Conservation (phyloP, 2,113 vertebrate species). For the Dissostichus mawsoni region DNA sequence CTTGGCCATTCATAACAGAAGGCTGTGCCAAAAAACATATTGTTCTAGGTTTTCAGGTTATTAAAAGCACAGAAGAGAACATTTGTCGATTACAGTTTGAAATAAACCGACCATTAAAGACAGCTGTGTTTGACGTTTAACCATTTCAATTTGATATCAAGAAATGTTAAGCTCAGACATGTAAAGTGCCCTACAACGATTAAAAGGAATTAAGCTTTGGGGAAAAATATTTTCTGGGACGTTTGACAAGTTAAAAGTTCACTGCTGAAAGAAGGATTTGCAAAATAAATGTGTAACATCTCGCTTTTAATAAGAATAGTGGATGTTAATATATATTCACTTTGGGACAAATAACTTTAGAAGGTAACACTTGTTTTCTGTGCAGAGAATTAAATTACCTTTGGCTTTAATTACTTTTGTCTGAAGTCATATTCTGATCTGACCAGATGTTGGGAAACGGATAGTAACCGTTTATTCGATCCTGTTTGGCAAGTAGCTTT, state of each 20-base stretch:
- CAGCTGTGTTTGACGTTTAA: background rate
- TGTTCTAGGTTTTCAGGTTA: background rate
- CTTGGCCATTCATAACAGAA: background rate
- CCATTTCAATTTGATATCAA: slow-evolving; percentile 30
- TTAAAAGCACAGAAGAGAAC: slow-evolving; percentile 35
- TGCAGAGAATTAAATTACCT: background rate
- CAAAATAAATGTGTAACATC: background rate
- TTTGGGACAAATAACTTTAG: background rate
- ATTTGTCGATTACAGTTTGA: slow-evolving; percentile 23
- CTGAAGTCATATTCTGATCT: background rate
- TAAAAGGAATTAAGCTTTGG: slow-evolving; percentile 28
- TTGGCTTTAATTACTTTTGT: no score
- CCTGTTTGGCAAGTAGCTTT: background rate
- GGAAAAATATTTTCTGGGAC: slow-evolving; percentile 21
- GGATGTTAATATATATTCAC: background rate
- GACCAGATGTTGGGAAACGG: background rate
- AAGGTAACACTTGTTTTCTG: background rate
- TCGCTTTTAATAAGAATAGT: background rate
- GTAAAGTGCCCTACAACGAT: slow-evolving; percentile 13
- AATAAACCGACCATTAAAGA: slow-evolving; percentile 19
- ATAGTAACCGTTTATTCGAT: background rate
- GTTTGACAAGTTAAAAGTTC: no score
- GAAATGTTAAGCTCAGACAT: slow-evolving; percentile 27
- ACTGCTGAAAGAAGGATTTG: no score
- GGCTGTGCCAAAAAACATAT: background rate